Percentiles rank a stretch among this genome's conserved stretches.
These are phyloP conservation scores for Eriosoma lanigerum DNA, from an alignment of 1,140 invertebrate genomes.

Conservation along the genomic window DNA sequence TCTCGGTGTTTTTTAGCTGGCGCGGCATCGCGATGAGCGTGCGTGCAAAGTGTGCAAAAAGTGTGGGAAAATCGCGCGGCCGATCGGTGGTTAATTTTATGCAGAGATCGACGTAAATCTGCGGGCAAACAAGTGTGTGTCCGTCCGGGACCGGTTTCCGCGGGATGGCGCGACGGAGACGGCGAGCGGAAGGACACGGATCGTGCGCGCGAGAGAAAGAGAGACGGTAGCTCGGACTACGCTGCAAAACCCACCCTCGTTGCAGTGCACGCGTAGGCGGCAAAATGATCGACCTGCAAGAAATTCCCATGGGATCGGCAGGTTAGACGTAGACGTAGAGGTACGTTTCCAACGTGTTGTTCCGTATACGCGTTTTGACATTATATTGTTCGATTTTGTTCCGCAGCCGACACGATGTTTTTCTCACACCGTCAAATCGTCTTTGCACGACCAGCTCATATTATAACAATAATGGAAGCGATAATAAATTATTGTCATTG, in stretches of 20 bases:
- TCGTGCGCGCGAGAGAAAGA: not conserved
- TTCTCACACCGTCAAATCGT: too few relatives aligned
- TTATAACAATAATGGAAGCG: too few relatives aligned
- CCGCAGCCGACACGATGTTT: too few relatives aligned
- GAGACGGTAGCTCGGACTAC: constrained; percentile 38
- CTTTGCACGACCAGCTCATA: too few relatives aligned
- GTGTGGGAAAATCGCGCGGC: constrained; percentile 20
- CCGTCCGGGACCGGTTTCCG: not conserved
- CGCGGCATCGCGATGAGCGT: not conserved
- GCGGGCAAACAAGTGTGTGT: constrained; percentile 32
- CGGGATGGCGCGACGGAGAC: not conserved
- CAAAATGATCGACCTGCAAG: constrained; percentile 20
- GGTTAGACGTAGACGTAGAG: too few relatives aligned
- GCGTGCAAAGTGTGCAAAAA: not conserved
- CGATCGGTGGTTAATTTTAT: constrained; percentile 31
- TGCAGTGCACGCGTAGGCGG: not conserved
- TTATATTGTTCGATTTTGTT: too few relatives aligned
- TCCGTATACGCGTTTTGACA: too few relatives aligned
- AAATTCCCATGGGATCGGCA: constrained; percentile 37
- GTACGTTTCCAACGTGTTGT: too few relatives aligned
- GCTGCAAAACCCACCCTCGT: constrained; percentile 24
- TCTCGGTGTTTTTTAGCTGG: too few relatives aligned
- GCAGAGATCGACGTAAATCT: constrained; percentile 14
- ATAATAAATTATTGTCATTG: too few relatives aligned
- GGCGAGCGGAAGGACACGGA: not conserved